These are phyloP conservation scores for Ametastegia equiseti DNA, from an alignment of 2,888 invertebrate genomes.

Conservation along the genomic window DNA sequence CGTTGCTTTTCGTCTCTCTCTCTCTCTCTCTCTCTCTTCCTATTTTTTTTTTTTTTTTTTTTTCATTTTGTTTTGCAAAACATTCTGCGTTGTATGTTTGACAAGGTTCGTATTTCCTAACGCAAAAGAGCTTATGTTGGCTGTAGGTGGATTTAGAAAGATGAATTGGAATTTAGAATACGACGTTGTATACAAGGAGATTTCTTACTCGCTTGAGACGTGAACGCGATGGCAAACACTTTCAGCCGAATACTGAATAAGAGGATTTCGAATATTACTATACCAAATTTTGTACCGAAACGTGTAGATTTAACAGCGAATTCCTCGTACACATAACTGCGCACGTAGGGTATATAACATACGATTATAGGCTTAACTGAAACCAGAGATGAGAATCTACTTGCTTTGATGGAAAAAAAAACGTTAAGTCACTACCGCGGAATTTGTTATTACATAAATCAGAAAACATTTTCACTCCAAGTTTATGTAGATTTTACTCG, in stretches of 20 bases:
- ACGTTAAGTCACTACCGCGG: not conserved
- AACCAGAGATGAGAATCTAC: not conserved
- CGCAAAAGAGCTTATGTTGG: not conserved
- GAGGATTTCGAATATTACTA: not conserved
- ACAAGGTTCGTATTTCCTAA: not conserved
- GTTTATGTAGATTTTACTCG: no score
- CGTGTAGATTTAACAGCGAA: not conserved
- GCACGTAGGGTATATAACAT: not conserved
- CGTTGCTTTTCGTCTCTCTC: no score
- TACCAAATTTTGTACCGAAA: not conserved
- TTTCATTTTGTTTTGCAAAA: not conserved
- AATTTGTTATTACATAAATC: no score
- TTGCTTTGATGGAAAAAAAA: not conserved
- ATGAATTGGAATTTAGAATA: slow-evolving; percentile 13
- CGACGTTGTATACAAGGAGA: not conserved
- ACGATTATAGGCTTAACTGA: not conserved
- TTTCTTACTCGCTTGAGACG: not conserved
- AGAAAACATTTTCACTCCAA: not conserved
- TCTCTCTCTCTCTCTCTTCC: no score
- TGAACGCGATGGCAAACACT: not conserved
- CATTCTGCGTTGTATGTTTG: not conserved
- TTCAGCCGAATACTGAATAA: not conserved
- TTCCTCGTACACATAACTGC: not conserved
- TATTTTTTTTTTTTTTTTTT: not conserved
- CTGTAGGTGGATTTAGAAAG: not conserved